These are phyloP conservation scores for Aphrophora alni DNA, from an alignment of 2,888 invertebrate species.

Conservation along the genomic window DNA sequence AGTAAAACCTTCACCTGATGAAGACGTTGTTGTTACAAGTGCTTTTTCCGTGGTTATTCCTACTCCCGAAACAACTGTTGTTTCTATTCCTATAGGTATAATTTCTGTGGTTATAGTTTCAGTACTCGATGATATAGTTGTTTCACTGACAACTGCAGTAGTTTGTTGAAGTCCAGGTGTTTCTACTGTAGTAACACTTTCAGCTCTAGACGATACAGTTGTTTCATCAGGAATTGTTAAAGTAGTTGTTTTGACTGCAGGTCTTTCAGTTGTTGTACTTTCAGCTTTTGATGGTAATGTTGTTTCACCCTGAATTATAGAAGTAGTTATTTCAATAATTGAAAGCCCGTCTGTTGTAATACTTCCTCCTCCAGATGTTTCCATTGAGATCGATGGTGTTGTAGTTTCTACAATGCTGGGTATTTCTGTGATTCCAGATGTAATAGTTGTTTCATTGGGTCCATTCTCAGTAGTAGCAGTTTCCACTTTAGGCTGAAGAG, in stretches of 20 bases:
- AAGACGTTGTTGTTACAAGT: not conserved
- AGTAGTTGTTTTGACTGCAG: too few species aligned
- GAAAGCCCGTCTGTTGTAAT: not conserved
- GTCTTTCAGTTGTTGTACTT: too few species aligned
- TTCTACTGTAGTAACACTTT: not conserved
- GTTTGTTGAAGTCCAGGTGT: not conserved
- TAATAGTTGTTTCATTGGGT: slow-evolving; percentile 13
- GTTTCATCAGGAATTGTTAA: not conserved
- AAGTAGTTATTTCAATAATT: not conserved
- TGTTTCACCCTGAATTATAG: not conserved
- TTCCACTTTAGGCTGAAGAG: not conserved
- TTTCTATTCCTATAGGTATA: not conserved
- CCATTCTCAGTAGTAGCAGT: slow-evolving; percentile 9
- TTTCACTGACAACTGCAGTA: not conserved
- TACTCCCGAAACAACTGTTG: not conserved
- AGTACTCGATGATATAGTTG: too few species aligned
- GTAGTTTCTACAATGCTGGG: too few species aligned
- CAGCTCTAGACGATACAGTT: not conserved
- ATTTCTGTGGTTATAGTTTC: too few species aligned
- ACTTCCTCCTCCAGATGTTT: not conserved
- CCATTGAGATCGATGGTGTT: not conserved
- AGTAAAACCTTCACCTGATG: not conserved
- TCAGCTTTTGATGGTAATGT: too few species aligned
- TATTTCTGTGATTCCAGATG: slow-evolving; percentile 3
- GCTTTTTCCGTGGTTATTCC: not conserved